Percentiles rank a stretch among this genome's conserved stretches.
phyloP scores from a whole-genome alignment of 2,113 vertebrate genomes.

The Pycnonotus jocosus region DNA sequence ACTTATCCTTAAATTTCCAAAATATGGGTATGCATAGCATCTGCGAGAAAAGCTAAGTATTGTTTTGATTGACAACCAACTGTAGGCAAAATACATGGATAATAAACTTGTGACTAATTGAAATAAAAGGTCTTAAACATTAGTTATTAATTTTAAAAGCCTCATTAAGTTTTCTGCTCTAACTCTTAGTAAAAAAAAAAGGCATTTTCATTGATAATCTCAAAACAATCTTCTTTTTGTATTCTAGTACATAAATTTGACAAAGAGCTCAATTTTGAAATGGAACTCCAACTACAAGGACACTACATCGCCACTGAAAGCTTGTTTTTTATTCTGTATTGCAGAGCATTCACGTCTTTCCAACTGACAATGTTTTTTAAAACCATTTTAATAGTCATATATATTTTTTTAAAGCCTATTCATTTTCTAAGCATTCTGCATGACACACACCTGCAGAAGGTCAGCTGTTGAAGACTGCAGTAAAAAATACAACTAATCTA shows the following conservation, averaged over 20 bases:
- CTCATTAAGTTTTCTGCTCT: background rate
- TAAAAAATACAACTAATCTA: background rate
- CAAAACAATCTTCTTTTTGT: background rate
- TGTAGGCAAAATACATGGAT: background rate
- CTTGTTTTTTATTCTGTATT: background rate
- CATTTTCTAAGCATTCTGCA: background rate
- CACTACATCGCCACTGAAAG: background rate
- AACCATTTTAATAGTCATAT: background rate
- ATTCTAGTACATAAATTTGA: background rate
- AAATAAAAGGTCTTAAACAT: background rate
- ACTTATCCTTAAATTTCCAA: constrained; percentile 54
- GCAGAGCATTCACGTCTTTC: background rate
- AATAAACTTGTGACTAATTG: background rate
- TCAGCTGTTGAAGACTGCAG: background rate
- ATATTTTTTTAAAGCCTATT: background rate
- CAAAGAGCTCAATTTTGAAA: background rate
- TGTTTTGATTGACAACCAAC: background rate
- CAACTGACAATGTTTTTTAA: background rate
- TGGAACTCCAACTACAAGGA: background rate
- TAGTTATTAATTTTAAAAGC: background rate
- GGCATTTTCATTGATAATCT: background rate
- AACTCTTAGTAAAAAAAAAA: background rate
- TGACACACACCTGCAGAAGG: background rate
- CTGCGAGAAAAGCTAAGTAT: constrained; percentile 19
- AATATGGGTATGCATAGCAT: constrained; percentile 40